Evolutionary conservation across 2,888 invertebrate genomes (phyloP).

Genomic region (Drosophila stalkeri): DNA sequence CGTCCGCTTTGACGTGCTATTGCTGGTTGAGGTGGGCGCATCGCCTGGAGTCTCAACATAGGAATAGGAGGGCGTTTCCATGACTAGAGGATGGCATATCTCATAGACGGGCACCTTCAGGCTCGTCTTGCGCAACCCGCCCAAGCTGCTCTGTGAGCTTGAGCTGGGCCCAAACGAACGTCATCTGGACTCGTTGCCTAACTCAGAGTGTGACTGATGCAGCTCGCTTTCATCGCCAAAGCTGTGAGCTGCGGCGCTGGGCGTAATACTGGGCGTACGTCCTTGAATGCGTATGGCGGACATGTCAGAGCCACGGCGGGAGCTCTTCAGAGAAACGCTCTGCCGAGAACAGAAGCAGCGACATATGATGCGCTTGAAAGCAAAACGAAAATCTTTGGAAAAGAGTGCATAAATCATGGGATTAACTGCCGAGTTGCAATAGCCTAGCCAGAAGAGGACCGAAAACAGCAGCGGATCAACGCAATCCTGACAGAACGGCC

Average conservation of each 20-base stretch:
- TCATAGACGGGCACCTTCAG: slow-evolving; percentile 84
- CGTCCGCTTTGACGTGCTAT: slow-evolving; percentile 63
- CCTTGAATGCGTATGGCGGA: slow-evolving; percentile 86
- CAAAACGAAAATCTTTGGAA: slow-evolving; percentile 97
- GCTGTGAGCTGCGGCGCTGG: slow-evolving; percentile 86
- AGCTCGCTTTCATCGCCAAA: slow-evolving; percentile 87
- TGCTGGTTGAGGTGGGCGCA: slow-evolving; percentile 7
- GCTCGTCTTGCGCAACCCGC: slow-evolving; percentile 83
- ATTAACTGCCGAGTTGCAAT: slow-evolving; percentile 98
- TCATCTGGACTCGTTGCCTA: slow-evolving; percentile 87
- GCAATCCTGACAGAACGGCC: slow-evolving; percentile 94
- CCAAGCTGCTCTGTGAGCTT: slow-evolving; percentile 83
- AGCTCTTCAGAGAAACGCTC: slow-evolving; percentile 84
- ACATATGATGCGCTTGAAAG: slow-evolving; percentile 96
- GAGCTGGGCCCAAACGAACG: slow-evolving; percentile 85
- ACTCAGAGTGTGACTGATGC: slow-evolving; percentile 83
- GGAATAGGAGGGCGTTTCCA: slow-evolving; percentile 84
- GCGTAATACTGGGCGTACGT: slow-evolving; percentile 87
- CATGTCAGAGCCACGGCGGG: slow-evolving; percentile 87
- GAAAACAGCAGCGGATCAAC: slow-evolving; percentile 94
- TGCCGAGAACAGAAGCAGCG: slow-evolving; percentile 90
- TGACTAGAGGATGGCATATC: slow-evolving; percentile 85
- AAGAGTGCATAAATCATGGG: slow-evolving; percentile 97
- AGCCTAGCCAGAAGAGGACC: slow-evolving; percentile 98
- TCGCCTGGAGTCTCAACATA: slow-evolving; percentile 68